Percentiles rank a stretch among this genome's conserved stretches.
These are phyloP conservation scores for Drosophila subpulchrella DNA, from an alignment of 1,140 invertebrate genomes.

Conservation along the genomic window DNA sequence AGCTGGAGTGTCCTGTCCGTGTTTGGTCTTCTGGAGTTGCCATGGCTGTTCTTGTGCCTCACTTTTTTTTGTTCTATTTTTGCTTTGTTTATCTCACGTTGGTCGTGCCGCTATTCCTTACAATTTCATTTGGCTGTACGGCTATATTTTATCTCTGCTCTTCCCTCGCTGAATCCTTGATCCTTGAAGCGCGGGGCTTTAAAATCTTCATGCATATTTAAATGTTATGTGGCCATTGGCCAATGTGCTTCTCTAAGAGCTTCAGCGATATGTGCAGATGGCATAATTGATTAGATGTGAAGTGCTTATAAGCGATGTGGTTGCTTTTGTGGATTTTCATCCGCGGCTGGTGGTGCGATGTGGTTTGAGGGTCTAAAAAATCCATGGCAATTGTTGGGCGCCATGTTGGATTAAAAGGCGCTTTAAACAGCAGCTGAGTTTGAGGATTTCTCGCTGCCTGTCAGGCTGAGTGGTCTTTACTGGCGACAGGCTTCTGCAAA, in stretches of 20 bases:
- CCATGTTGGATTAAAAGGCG: conserved; percentile 29
- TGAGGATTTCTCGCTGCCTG: conserved; percentile 35
- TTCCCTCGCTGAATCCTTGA: neutral
- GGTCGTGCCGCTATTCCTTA: conserved; percentile 50
- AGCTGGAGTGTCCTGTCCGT: conserved; percentile 39
- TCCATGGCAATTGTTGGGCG: conserved; percentile 21
- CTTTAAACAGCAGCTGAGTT: conserved; percentile 33
- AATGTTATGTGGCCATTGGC: conserved; percentile 78
- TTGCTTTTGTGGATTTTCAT: neutral
- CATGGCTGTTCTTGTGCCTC: conserved; percentile 9
- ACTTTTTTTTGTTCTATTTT: conserved; percentile 9
- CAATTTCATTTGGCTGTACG: conserved; percentile 54
- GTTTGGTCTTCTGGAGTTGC: conserved; percentile 20
- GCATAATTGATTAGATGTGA: conserved; percentile 81
- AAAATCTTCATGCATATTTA: conserved; percentile 76
- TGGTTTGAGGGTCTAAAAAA: neutral
- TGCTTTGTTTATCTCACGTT: conserved; percentile 39
- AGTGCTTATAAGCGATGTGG: conserved; percentile 67
- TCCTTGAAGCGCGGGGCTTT: conserved; percentile 36
- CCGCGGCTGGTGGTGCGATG: neutral
- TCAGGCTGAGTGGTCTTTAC: conserved; percentile 35
- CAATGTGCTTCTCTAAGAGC: conserved; percentile 40
- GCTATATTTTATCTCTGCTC: conserved; percentile 22
- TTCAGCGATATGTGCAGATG: conserved; percentile 68
- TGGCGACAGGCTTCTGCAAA: conserved; percentile 31